Percentiles rank a stretch among this genome's conserved stretches.
Evolutionary conservation across 2,113 vertebrate genomes (phyloP).

Genomic region (Leptobrachium leishanense): DNA sequence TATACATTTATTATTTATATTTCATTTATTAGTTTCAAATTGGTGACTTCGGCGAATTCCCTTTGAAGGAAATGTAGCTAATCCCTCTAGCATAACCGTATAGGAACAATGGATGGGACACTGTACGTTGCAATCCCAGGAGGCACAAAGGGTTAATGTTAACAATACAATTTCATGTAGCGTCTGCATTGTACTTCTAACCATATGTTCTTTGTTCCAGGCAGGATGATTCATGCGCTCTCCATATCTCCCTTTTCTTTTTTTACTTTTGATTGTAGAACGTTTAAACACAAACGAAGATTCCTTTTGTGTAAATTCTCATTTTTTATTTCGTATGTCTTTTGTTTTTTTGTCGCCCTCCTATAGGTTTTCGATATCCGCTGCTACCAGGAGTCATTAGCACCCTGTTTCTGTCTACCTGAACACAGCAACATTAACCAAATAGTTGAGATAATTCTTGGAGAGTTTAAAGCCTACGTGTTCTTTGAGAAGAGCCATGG

Average conservation of each 20-base stretch:
- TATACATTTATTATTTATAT: too few relatives aligned
- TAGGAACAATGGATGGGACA: neutral
- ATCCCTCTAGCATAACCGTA: too few relatives aligned
- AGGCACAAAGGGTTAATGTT: neutral
- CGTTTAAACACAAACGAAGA: slow-evolving; percentile 1
- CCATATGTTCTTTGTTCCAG: slow-evolving; percentile 13
- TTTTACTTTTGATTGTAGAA: neutral
- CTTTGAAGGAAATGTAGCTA: too few relatives aligned
- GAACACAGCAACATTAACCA: slow-evolving; percentile 97
- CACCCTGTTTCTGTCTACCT: slow-evolving; percentile 93
- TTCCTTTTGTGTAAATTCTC: slow-evolving; percentile 14
- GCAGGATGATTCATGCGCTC: neutral
- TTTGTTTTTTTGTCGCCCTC: slow-evolving; percentile 51
- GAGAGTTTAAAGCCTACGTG: slow-evolving; percentile 92
- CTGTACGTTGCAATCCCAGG: neutral
- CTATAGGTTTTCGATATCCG: slow-evolving; percentile 90
- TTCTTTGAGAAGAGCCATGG: slow-evolving; percentile 97
- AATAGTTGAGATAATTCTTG: slow-evolving; percentile 94
- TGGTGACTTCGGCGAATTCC: too few relatives aligned
- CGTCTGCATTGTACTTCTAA: neutral
- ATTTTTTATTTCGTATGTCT: slow-evolving; percentile 54
- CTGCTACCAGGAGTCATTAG: slow-evolving; percentile 95
- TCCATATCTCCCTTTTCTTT: too few relatives aligned
- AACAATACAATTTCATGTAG: neutral
- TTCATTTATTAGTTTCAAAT: too few relatives aligned